phyloP scores from a whole-genome alignment of 2,888 invertebrate species.

The Schrankia costaestrigalis region DNA sequence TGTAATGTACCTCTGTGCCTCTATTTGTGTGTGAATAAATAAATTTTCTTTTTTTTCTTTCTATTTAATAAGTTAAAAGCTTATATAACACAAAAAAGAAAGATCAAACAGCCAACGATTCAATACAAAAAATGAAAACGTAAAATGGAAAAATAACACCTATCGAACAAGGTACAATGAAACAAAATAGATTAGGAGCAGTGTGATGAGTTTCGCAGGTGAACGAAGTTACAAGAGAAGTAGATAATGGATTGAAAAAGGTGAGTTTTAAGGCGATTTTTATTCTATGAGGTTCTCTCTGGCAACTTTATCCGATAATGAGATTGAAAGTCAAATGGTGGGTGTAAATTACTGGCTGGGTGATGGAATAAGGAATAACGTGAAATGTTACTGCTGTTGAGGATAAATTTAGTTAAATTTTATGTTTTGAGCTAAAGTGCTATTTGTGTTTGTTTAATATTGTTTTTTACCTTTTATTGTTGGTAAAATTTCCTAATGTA shows the following conservation, averaged over 20 bases:
- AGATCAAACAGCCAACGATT: slow-evolving; percentile 16
- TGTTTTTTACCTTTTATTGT: too few species aligned
- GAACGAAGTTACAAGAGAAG: slow-evolving; percentile 18
- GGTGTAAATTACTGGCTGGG: not conserved
- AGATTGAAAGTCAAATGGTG: not conserved
- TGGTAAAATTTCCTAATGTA: too few species aligned
- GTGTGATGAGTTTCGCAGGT: slow-evolving; percentile 25
- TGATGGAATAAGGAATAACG: too few species aligned
- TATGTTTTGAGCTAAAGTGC: too few species aligned
- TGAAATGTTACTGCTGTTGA: too few species aligned
- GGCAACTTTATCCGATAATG: slow-evolving; percentile 1
- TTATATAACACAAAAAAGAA: not conserved
- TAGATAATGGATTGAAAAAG: slow-evolving; percentile 21
- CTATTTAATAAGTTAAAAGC: not conserved
- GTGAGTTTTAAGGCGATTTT: slow-evolving; percentile 8
- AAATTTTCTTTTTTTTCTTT: not conserved
- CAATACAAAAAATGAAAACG: slow-evolving; percentile 13
- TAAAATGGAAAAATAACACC: slow-evolving; percentile 26
- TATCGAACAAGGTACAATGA: slow-evolving; percentile 5
- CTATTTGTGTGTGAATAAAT: too few species aligned
- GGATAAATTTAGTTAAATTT: too few species aligned
- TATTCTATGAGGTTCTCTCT: not conserved
- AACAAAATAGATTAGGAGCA: slow-evolving; percentile 25
- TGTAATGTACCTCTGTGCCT: too few species aligned
- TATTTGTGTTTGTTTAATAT: too few species aligned